phyloP scores from a whole-genome alignment of 2,113 vertebrate genomes.

The Andinoacara biseriatus region DNA sequence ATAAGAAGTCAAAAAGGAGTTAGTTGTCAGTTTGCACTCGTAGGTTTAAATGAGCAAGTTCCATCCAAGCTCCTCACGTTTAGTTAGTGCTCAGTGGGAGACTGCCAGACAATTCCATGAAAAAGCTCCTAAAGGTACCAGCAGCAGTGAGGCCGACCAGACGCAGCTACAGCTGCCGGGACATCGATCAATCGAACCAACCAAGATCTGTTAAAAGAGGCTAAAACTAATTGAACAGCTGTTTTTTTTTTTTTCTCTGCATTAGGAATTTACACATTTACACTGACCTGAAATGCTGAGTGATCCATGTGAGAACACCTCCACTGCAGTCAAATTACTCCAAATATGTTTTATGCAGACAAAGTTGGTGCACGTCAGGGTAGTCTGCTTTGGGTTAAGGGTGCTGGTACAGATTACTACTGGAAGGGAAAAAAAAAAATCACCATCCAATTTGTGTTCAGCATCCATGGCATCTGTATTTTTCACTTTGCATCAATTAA shows the following conservation, averaged over 20 bases:
- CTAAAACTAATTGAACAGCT: background rate
- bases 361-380: background rate
- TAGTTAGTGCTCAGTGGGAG: background rate
- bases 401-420: background rate
- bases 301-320: background rate
- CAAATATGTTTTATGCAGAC: background rate
- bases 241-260: background rate
- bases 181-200: background rate
- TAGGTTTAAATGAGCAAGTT: background rate
- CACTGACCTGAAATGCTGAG: background rate
- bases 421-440: rapidly evolving
- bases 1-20: background rate
- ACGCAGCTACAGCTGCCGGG: background rate
- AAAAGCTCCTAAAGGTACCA: background rate
- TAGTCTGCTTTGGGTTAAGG: background rate
- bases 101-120: background rate
- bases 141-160: background rate
- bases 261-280: background rate
- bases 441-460: background rate
- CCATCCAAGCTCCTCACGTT: background rate
- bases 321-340: background rate
- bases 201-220: background rate
- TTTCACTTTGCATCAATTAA: background rate
- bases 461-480: background rate
- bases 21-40: background rate